phyloP scores from a whole-genome alignment of 35 echinoderm and acorn worm genomes.

The Heliocidaris erythrogramma region DNA sequence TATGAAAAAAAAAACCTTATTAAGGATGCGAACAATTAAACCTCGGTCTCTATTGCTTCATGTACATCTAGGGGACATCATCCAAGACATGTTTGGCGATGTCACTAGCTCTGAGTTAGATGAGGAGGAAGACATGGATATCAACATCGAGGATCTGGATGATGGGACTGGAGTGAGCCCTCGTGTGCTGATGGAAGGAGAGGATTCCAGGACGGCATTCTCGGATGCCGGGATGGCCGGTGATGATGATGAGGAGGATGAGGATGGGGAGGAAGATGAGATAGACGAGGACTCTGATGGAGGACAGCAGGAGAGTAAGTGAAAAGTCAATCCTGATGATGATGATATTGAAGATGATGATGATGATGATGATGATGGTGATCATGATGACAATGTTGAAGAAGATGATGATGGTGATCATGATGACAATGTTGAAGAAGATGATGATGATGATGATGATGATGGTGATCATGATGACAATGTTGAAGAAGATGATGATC shows the following conservation, averaged over 20 bases:
- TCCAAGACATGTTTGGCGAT: conserved; percentile 77
- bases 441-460: too few relatives aligned
- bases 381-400: too few relatives aligned
- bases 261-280: conserved; percentile 44
- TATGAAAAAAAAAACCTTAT: too few relatives aligned
- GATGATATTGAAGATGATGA: too few relatives aligned
- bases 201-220: conserved; percentile 51
- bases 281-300: conserved; percentile 55
- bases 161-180: conserved; percentile 48
- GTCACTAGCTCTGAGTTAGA: conserved; percentile 83
- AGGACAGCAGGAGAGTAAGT: conserved; percentile 48
- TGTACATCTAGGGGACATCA: conserved; percentile 60
- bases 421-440: too few relatives aligned
- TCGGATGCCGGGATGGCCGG: conserved; percentile 52
- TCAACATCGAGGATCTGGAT: conserved; percentile 71
- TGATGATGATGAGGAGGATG: conserved; percentile 40
- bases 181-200: conserved; percentile 31
- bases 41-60: neutral
- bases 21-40: too few relatives aligned
- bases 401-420: neutral
- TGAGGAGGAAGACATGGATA: conserved; percentile 67
- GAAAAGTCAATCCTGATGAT: too few relatives aligned
- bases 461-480: too few relatives aligned
- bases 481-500: too few relatives aligned
- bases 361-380: too few relatives aligned